phyloP scores from a whole-genome alignment of 2,113 vertebrate genomes.

The Psilopogon haemacephalus region DNA sequence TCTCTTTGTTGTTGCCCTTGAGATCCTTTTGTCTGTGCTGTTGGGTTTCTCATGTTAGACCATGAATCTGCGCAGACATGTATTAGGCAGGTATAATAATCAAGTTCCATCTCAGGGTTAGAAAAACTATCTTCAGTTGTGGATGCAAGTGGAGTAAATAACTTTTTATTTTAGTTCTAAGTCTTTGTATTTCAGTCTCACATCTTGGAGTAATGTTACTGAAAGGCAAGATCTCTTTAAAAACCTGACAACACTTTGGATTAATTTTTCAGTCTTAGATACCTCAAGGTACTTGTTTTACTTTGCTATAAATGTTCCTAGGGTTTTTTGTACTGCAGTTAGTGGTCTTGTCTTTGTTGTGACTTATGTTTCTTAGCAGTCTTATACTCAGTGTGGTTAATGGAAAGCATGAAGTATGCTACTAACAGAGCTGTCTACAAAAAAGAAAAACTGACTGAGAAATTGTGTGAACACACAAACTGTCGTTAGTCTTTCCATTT shows the following conservation, averaged over 20 bases:
- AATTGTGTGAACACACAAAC: not conserved
- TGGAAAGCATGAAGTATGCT: not conserved
- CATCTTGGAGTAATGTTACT: not conserved
- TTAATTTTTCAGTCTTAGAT: not conserved
- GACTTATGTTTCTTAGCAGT: not conserved
- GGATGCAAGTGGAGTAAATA: not conserved
- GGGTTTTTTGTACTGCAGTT: not conserved
- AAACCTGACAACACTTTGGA: not conserved
- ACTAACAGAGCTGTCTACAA: not conserved
- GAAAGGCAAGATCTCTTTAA: not conserved
- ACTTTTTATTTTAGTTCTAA: not conserved
- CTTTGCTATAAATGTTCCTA: not conserved
- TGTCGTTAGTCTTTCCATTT: not conserved
- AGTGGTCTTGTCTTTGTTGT: not conserved
- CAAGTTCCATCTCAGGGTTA: not conserved
- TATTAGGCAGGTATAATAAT: not conserved
- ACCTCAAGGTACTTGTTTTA: not conserved
- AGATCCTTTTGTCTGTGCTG: not conserved
- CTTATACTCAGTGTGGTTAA: not conserved
- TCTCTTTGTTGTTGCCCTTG: not conserved
- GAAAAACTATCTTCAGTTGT: rapidly evolving
- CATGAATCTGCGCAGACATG: not conserved
- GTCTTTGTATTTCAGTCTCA: not conserved
- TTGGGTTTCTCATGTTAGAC: not conserved
- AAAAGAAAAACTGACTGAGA: not conserved